Conservation (phyloP, 1,140 invertebrate genomes). For the Mylabris phalerata region DNA sequence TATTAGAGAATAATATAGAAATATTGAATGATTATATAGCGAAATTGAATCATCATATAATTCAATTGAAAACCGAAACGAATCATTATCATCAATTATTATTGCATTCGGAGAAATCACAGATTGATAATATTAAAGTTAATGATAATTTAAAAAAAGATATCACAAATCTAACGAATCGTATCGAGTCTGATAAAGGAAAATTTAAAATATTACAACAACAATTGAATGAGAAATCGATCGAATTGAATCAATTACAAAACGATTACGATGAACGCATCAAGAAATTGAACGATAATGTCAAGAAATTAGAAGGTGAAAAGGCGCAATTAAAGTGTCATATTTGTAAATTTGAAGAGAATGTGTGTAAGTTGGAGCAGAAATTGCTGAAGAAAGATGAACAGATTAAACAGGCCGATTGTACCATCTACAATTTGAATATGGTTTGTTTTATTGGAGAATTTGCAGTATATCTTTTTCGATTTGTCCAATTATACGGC, state of each 20-base stretch:
- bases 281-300: neutral
- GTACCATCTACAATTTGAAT: conserved; percentile 16
- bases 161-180: conserved; percentile 3
- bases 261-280: conserved; percentile 2
- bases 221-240: conserved; percentile 24
- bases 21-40: conserved; percentile 47
- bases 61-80: conserved; percentile 45
- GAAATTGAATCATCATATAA: conserved; percentile 46
- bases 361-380: conserved; percentile 25
- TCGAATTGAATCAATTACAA: conserved; percentile 12
- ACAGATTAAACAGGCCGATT: conserved; percentile 20
- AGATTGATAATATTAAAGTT: conserved; percentile 32
- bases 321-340: conserved; percentile 20
- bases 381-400: conserved; percentile 30
- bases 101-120: conserved; percentile 46
- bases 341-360: conserved; percentile 28
- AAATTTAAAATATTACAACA: conserved; percentile 17
- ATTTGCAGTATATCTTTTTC: neutral
- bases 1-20: conserved; percentile 47
- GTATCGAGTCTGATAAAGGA: conserved; percentile 24
- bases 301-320: conserved; percentile 22
- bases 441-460: conserved; percentile 12
- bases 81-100: conserved; percentile 47
- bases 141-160: too few relatives aligned
- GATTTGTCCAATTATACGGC: too few relatives aligned